Percentiles rank a stretch among this genome's conserved stretches.
Conservation (phyloP, 2,797 vertebrate genomes). For the Sardinella longiceps region DNA sequence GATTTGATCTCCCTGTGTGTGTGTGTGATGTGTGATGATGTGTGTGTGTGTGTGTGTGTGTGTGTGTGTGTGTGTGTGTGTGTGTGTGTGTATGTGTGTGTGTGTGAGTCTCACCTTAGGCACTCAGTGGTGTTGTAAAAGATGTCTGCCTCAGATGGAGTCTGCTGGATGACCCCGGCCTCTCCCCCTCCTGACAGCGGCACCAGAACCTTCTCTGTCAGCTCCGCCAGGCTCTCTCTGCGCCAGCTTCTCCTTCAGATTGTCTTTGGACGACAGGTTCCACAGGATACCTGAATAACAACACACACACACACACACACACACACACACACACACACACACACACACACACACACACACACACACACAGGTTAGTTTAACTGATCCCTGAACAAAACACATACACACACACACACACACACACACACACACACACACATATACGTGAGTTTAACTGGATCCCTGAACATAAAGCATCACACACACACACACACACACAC, state of each 20-base stretch:
- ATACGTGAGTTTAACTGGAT: too few relatives aligned
- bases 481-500: too few relatives aligned
- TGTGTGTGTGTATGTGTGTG: neutral
- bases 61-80: slow-evolving; percentile 22
- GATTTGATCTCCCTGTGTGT: neutral
- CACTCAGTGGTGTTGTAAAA: slow-evolving; percentile 90
- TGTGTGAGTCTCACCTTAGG: neutral
- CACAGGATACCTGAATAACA: slow-evolving; percentile 87
- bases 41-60: neutral
- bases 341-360: neutral
- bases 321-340: neutral
- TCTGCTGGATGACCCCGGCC: slow-evolving; percentile 79
- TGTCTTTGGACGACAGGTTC: slow-evolving; percentile 97
- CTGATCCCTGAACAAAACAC: too few relatives aligned
- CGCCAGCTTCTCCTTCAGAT: slow-evolving; percentile 91
- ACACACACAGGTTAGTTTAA: too few relatives aligned
- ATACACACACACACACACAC: too few relatives aligned
- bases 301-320: too few relatives aligned
- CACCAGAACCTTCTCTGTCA: slow-evolving; percentile 85
- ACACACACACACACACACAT: too few relatives aligned
- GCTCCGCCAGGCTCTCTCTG: slow-evolving; percentile 82
- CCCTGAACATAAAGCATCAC: too few relatives aligned
- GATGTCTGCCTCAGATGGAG: slow-evolving; percentile 86
- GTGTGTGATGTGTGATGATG: too few relatives aligned
- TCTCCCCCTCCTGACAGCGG: slow-evolving; percentile 76